Evolutionary conservation across 1,140 invertebrate genomes (phyloP).

Genomic region (Macrostomum lignano): DNA sequence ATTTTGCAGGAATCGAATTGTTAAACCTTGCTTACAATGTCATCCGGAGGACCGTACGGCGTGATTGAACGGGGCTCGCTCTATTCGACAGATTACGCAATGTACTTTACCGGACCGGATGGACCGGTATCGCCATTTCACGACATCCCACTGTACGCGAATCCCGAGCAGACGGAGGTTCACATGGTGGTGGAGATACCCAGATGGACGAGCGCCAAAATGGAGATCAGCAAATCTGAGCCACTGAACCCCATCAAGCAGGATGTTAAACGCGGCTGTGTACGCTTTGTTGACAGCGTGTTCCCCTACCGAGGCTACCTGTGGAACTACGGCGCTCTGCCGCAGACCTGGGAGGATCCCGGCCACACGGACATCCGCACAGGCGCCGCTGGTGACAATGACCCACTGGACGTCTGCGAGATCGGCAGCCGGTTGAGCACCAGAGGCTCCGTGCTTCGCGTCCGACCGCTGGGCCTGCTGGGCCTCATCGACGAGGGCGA

Average conservation of each 20-base stretch:
- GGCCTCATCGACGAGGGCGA: slow-evolving; percentile 66
- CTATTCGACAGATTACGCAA: neutral
- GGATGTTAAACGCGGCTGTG: slow-evolving; percentile 80
- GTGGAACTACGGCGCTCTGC: slow-evolving; percentile 97
- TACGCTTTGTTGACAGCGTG: slow-evolving; percentile 75
- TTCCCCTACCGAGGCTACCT: slow-evolving; percentile 98
- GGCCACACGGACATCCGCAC: slow-evolving; percentile 57
- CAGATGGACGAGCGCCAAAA: slow-evolving; percentile 93
- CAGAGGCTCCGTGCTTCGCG: slow-evolving; percentile 50
- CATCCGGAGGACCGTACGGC: no score
- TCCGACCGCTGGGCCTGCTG: slow-evolving; percentile 62
- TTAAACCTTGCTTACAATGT: no score
- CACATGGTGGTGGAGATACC: slow-evolving; percentile 98
- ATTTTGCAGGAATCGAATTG: no score
- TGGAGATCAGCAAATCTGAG: slow-evolving; percentile 79
- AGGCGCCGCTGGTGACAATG: slow-evolving; percentile 72
- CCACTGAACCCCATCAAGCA: slow-evolving; percentile 86
- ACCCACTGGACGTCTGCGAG: slow-evolving; percentile 93
- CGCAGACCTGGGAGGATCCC: slow-evolving; percentile 95
- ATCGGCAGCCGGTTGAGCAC: slow-evolving; percentile 40
- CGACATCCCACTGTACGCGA: slow-evolving; percentile 73
- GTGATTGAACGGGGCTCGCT: no score
- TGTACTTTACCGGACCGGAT: neutral
- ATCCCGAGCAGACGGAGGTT: slow-evolving; percentile 29
- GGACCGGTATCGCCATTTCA: slow-evolving; percentile 57